phyloP scores from a whole-genome alignment of 2,113 vertebrate species.

The Tetraodon nigroviridis region DNA sequence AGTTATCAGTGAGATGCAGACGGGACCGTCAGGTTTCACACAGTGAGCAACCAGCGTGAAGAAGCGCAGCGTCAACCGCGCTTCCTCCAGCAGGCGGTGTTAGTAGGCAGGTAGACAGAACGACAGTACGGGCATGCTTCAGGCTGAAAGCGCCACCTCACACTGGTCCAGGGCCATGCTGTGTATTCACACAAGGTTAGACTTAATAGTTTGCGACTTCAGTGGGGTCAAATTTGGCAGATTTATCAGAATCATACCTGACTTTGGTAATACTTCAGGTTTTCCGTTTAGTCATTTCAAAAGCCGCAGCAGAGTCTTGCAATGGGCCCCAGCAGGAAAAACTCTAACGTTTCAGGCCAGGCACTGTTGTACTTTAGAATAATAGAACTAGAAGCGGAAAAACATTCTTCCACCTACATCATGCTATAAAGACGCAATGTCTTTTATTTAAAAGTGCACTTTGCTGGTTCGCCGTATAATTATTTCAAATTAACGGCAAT shows the following conservation, averaged over 20 bases:
- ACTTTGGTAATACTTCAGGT: not conserved
- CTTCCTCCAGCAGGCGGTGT: slow-evolving; percentile 31
- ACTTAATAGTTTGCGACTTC: slow-evolving; percentile 9
- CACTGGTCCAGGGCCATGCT: not conserved
- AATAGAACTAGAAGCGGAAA: too few relatives aligned
- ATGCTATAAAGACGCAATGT: too few relatives aligned
- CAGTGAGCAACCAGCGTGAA: slow-evolving; percentile 22
- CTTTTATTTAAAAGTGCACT: too few relatives aligned
- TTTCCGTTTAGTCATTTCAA: not conserved
- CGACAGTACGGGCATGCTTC: not conserved
- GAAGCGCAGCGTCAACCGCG: slow-evolving; percentile 7
- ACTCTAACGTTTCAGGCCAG: too few relatives aligned
- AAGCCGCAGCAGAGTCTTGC: too few relatives aligned
- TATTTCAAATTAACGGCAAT: too few relatives aligned
- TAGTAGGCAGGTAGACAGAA: slow-evolving; percentile 27
- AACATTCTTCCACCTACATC: too few relatives aligned
- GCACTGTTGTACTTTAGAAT: too few relatives aligned
- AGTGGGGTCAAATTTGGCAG: not conserved
- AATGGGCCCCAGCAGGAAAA: too few relatives aligned
- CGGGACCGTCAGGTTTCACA: slow-evolving; percentile 24
- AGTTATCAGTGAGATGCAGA: slow-evolving; percentile 18
- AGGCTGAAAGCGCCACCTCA: slow-evolving; percentile 5
- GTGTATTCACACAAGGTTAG: slow-evolving; percentile 24
- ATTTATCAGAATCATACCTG: not conserved
- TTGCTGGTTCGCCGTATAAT: too few relatives aligned